Conservation (phyloP, 2,113 vertebrate species). For the Microtus richardsoni region DNA sequence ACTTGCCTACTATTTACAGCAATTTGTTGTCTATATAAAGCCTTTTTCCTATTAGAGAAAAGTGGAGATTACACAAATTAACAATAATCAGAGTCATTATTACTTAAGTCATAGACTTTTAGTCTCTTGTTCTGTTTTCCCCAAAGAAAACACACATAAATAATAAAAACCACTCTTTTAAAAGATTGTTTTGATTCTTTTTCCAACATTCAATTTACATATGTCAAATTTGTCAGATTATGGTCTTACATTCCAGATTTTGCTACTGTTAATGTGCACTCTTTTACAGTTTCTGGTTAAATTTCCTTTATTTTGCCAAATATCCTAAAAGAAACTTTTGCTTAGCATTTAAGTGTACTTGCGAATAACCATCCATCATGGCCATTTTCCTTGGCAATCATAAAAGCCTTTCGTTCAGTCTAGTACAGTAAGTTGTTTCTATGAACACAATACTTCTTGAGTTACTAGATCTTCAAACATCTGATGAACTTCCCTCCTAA, state of each 20-base stretch:
- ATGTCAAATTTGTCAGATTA: not conserved
- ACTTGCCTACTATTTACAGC: slow-evolving; percentile 26
- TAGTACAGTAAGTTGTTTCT: not conserved
- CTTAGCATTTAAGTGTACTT: not conserved
- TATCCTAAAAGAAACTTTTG: not conserved
- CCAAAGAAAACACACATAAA: not conserved
- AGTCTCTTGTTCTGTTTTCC: slow-evolving; percentile 1
- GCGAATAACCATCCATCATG: not conserved
- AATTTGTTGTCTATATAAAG: not conserved
- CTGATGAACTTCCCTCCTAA: not conserved
- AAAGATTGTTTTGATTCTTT: not conserved
- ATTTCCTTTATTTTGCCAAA: slow-evolving; percentile 21
- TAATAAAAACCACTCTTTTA: not conserved
- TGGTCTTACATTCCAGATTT: not conserved
- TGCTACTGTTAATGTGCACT: not conserved
- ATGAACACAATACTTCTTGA: not conserved
- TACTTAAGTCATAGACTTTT: not conserved
- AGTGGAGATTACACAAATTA: slow-evolving; percentile 57
- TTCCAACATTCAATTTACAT: not conserved
- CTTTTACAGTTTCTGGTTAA: not conserved
- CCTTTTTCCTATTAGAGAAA: slow-evolving; percentile 15
- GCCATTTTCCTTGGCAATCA: not conserved
- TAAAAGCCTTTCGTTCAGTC: not conserved
- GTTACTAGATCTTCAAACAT: not conserved
- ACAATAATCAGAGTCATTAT: slow-evolving; percentile 61